Evolutionary conservation across 2,888 invertebrate genomes (phyloP).

Genomic region (Entomobrya multifasciata): DNA sequence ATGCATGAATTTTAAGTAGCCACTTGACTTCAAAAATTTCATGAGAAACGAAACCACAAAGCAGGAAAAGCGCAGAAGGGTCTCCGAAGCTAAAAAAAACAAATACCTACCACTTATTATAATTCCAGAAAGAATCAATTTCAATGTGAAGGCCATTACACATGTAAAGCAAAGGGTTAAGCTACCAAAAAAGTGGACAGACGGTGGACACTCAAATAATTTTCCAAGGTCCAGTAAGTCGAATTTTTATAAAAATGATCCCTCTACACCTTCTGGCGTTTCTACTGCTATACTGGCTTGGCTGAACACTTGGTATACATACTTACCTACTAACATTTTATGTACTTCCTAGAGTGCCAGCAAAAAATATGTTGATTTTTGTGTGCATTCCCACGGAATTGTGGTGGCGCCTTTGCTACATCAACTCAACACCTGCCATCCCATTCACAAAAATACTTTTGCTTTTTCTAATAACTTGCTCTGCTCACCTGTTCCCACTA

Average conservation of each 20-base stretch:
- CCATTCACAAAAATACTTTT: conserved; percentile 21
- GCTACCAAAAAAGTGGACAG: background rate
- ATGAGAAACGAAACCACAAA: background rate
- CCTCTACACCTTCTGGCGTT: too few relatives aligned
- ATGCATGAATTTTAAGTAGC: background rate
- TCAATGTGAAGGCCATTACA: conserved; percentile 5
- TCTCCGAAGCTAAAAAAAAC: too few relatives aligned
- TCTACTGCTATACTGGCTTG: too few relatives aligned
- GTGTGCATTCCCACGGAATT: background rate
- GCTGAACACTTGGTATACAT: background rate
- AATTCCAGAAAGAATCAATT: background rate
- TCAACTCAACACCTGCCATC: conserved; percentile 21
- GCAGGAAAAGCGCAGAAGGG: background rate
- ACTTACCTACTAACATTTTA: background rate
- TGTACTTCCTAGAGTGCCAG: background rate
- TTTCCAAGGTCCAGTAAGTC: conserved; percentile 4
- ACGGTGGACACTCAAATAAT: background rate
- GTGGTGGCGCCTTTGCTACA: background rate
- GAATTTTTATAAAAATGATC: too few relatives aligned
- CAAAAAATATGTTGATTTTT: background rate
- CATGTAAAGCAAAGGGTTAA: background rate
- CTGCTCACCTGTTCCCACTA: conserved; percentile 17
- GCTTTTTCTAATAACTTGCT: background rate
- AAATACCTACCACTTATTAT: too few relatives aligned
- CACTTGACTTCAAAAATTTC: background rate